Evolutionary conservation across 2,888 invertebrate species (phyloP).

Genomic region (Andrena marginata): DNA sequence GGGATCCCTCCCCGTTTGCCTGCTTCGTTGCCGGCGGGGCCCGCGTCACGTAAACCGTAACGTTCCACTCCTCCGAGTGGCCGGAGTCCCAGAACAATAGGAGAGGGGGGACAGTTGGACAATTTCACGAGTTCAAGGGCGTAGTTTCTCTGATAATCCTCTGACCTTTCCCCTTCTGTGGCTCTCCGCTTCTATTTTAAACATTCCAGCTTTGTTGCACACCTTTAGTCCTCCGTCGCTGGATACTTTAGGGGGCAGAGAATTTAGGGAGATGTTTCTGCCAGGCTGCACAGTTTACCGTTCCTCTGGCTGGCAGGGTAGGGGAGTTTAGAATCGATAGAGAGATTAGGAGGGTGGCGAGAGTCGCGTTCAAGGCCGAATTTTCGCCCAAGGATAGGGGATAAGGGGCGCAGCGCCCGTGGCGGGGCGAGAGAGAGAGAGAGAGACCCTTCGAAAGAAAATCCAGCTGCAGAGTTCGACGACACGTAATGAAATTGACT

Average conservation of each 20-base stretch:
- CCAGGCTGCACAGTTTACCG: too few relatives aligned
- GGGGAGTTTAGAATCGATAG: background rate
- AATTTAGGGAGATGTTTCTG: too few relatives aligned
- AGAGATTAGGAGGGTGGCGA: conserved; percentile 1
- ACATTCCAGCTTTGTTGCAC: too few relatives aligned
- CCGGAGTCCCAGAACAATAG: background rate
- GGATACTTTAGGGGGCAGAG: too few relatives aligned
- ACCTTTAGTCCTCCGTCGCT: too few relatives aligned
- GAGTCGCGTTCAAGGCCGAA: conserved; percentile 27
- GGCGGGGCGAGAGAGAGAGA: background rate
- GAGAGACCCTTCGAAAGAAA: conserved; percentile 43
- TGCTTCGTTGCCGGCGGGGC: background rate
- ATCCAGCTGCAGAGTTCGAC: conserved; percentile 60
- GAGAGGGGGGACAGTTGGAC: background rate
- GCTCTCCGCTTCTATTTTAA: too few relatives aligned
- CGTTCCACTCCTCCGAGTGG: background rate
- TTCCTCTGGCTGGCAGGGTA: background rate
- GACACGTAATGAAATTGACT: conserved; percentile 62
- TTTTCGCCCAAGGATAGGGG: conserved; percentile 27
- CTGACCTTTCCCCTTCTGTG: too few relatives aligned
- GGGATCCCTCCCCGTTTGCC: too few relatives aligned
- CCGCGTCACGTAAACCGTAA: background rate
- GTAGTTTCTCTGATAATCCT: too few relatives aligned
- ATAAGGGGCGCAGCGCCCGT: background rate
- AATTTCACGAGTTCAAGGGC: too few relatives aligned